These are phyloP conservation scores for Polylopha cassiicola DNA, from an alignment of 2,888 invertebrate species.

Conservation along the genomic window DNA sequence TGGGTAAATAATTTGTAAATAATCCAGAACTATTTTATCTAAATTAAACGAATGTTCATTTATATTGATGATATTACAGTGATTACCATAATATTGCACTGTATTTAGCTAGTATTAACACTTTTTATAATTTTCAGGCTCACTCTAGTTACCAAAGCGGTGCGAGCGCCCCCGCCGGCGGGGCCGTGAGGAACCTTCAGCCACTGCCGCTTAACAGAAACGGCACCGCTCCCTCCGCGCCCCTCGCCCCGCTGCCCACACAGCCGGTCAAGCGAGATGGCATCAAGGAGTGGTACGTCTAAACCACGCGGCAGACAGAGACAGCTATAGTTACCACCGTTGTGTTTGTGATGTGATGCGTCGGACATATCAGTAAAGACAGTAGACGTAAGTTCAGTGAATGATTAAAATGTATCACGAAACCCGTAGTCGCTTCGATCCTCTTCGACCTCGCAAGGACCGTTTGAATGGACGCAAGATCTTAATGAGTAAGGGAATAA, in stretches of 20 bases:
- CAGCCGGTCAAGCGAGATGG: conserved; percentile 87
- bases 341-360: conserved; percentile 30
- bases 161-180: conserved; percentile 66
- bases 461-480: conserved; percentile 16
- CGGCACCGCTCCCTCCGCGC: conserved; percentile 56
- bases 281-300: conserved; percentile 98
- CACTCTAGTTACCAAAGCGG: conserved; percentile 70
- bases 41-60: too few relatives aligned
- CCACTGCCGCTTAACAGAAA: conserved; percentile 59
- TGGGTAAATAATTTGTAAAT: too few relatives aligned
- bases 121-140: conserved; percentile 49
- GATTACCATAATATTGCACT: too few relatives aligned
- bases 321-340: conserved; percentile 14
- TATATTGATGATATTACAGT: too few relatives aligned
- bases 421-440: conserved; percentile 45
- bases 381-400: conserved; percentile 34
- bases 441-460: conserved; percentile 30
- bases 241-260: conserved; percentile 73
- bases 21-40: too few relatives aligned
- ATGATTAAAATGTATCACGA: conserved; percentile 34
- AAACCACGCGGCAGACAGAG: conserved; percentile 36
- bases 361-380: conserved; percentile 45
- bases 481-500: conserved; percentile 25
- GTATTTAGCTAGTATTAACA: too few relatives aligned
- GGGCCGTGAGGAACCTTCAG: conserved; percentile 69